A percentile compares a stretch with the other conserved stretches of the same genome.
Evolutionary conservation across 2,113 vertebrate species (phyloP).

Genomic region (Phyllostomus discolor): DNA sequence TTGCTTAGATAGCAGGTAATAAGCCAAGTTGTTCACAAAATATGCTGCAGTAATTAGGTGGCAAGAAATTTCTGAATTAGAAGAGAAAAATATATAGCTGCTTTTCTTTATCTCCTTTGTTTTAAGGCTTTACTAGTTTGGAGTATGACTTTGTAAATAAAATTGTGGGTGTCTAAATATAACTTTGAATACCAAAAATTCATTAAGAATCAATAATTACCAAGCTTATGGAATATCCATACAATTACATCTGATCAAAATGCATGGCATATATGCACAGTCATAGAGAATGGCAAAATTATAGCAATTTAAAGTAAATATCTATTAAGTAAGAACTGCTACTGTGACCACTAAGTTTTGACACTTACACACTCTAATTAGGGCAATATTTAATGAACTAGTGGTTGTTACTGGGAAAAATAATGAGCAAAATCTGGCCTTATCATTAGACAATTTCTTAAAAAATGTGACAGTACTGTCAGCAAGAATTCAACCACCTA

Average conservation of each 20-base stretch:
- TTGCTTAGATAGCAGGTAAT: not conserved
- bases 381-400: constrained; percentile 52
- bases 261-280: not conserved
- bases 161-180: not conserved
- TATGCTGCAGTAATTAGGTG: not conserved
- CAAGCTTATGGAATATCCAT: not conserved
- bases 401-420: constrained; percentile 53
- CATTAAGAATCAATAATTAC: not conserved
- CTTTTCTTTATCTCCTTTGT: not conserved
- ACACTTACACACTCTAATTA: constrained; percentile 38
- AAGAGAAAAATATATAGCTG: not conserved
- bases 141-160: not conserved
- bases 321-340: constrained; percentile 26
- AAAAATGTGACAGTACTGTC: constrained; percentile 77
- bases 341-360: constrained; percentile 25
- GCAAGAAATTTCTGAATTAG: not conserved
- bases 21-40: not conserved
- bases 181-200: not conserved
- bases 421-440: constrained; percentile 76
- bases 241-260: not conserved
- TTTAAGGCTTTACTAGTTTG: not conserved
- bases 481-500: constrained; percentile 73
- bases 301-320: not conserved
- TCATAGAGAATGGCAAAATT: not conserved
- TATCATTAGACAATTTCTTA: constrained; percentile 73